Conservation (phyloP, 2,113 vertebrate genomes). For the Pterophyllum scalare region DNA sequence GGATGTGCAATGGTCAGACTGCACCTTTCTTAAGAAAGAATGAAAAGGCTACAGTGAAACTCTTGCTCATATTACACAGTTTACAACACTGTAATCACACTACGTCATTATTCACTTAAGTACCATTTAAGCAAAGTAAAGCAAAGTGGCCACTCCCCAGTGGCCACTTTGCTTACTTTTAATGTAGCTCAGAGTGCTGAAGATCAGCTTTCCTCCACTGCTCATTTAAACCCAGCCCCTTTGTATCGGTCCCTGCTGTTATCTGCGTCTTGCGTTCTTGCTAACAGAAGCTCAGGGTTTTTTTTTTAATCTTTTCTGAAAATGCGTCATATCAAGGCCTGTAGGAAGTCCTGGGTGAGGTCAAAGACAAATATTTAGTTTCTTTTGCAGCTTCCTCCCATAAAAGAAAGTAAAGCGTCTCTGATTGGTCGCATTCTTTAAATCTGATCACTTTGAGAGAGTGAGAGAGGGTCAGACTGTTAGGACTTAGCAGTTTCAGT, state of each 20-base stretch:
- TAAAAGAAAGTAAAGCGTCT: not conserved
- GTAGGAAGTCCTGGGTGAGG: conserved; percentile 7
- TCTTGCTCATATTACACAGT: conserved; percentile 9
- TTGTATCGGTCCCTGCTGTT: not conserved
- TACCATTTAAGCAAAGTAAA: too few species aligned
- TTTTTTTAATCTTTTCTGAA: not conserved
- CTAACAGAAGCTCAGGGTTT: not conserved
- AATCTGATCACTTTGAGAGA: not conserved
- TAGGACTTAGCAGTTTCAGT: not conserved
- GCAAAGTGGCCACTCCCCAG: conserved; percentile 1
- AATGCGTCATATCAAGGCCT: not conserved
- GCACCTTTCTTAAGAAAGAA: not conserved
- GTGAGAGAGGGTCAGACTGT: not conserved
- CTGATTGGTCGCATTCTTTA: not conserved
- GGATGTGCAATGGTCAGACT: not conserved
- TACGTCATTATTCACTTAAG: conserved; percentile 16
- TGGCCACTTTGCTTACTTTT: conserved; percentile 21
- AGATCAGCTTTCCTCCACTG: not conserved
- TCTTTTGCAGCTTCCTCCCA: conserved; percentile 1
- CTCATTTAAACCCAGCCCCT: not conserved
- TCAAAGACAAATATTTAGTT: conserved; percentile 32
- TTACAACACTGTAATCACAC: conserved; percentile 12
- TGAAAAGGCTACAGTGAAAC: not conserved
- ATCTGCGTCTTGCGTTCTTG: not conserved
- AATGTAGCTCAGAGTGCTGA: conserved; percentile 4